Base-by-base conservation (phyloP, 2,888 invertebrate species). In the Pharmacophagus antenor region DNA sequence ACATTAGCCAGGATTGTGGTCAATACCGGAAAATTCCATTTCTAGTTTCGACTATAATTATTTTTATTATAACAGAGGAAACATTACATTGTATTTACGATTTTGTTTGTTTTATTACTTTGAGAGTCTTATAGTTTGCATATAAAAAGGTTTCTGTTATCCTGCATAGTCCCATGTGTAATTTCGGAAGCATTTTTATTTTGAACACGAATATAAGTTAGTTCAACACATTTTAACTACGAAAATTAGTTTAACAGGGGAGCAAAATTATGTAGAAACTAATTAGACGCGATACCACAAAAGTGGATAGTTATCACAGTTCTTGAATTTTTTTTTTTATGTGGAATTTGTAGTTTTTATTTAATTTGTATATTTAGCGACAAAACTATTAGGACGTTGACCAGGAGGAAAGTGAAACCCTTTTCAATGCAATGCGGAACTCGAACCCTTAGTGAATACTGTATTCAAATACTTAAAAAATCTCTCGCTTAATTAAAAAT, bases 31-130 rank as follows among this genome's bases (percentile, higher is more conserved):
- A n/a, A 51, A 31, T 49, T 37, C n/a, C 12, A 17, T 41, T 31
- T 27, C 27, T 37, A 37, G 37, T 37, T 37, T 37, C 37, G 15
- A n/a, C 37, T 37, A n/a, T 37, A 37, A 37, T n/a, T 55, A 37
- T 37, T 17, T 22, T 21, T 57, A 25, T 49, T 56, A 25, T 27
- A 44, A 37, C 1, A 15, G 4, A n/a, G n/a, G n/a, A 37, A 37
- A 37, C n/a, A 37, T n/a, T 3, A 37, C 37, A n/a, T 31, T 3
- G 3, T 4, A n/a, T 15, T 37, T 37, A 37, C 15, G n/a, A 8
- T 27, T 15, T 37, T 37, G 15, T 37, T 37, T 37, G n/a, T n/a
- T 37, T n/a, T 37, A 37, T n/a, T 4, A 15, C 8, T 15, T 37
- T 37, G 5, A n/a, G n/a, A 37, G n/a, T 37, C 37, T 0, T 37